Conservation (phyloP, 2,797 vertebrate species). For the Myioborus melanocephalus region DNA sequence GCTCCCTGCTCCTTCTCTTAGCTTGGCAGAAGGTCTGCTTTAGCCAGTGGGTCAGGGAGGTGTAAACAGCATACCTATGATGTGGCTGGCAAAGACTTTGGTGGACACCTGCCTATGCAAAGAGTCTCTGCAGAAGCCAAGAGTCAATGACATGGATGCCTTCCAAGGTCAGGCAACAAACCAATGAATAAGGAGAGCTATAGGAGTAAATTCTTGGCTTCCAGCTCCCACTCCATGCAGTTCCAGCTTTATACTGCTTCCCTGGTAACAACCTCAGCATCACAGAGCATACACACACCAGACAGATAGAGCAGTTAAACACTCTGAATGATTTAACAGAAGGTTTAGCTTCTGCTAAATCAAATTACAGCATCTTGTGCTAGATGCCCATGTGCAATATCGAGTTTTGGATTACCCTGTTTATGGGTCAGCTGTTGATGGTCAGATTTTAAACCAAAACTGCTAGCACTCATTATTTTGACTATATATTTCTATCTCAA, state of each 20-base stretch:
- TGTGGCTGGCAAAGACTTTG: rapidly evolving
- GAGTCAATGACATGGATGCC: neutral
- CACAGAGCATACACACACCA: neutral
- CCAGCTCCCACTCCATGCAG: neutral
- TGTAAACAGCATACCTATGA: neutral
- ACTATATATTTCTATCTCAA: neutral
- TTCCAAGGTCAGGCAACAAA: neutral
- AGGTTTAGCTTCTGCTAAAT: constrained; percentile 27
- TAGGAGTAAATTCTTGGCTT: constrained; percentile 20
- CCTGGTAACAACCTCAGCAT: constrained; percentile 21
- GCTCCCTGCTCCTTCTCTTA: neutral
- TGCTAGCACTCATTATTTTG: neutral
- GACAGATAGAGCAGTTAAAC: neutral
- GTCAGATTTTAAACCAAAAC: neutral
- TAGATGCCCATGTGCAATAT: constrained; percentile 1
- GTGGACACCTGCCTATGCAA: neutral
- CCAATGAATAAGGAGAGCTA: neutral
- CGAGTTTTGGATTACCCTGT: neutral
- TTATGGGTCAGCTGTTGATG: constrained; percentile 16
- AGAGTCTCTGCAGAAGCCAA: neutral
- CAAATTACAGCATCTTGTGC: neutral
- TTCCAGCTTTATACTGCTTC: neutral
- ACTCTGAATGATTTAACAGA: constrained; percentile 43
- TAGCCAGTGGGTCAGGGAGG: neutral
- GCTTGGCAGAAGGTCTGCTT: neutral